A percentile compares a stretch with the other conserved stretches of the same genome.
These are phyloP conservation scores for Halesus radiatus DNA, from an alignment of 1,140 invertebrate genomes.

Conservation along the genomic window DNA sequence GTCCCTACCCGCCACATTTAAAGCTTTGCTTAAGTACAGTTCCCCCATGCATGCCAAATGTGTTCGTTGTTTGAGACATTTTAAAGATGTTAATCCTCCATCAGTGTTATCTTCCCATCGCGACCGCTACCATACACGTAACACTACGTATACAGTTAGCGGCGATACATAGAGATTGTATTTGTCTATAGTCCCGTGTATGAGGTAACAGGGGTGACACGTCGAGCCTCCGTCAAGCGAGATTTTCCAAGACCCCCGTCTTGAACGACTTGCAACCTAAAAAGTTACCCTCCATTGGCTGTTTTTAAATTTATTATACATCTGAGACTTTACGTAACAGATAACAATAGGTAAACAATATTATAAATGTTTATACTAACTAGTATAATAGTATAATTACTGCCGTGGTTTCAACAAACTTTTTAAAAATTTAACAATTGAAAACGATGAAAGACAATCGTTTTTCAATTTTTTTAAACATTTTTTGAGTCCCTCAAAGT, in stretches of 20 bases:
- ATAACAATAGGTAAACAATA: too few relatives aligned
- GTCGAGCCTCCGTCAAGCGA: conserved; percentile 41
- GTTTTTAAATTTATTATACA: too few relatives aligned
- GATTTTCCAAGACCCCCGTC: conserved; percentile 37
- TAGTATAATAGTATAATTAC: too few relatives aligned
- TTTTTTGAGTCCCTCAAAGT: too few relatives aligned
- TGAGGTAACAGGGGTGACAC: conserved; percentile 14
- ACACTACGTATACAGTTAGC: not conserved
- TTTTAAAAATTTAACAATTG: too few relatives aligned
- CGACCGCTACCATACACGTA: not conserved
- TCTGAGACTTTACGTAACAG: too few relatives aligned
- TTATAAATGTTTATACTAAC: too few relatives aligned
- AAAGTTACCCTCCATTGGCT: too few relatives aligned
- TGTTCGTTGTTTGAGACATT: not conserved
- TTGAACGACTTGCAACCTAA: not conserved
- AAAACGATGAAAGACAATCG: too few relatives aligned
- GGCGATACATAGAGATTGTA: not conserved
- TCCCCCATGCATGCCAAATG: not conserved
- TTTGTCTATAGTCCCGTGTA: not conserved
- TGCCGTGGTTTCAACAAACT: too few relatives aligned
- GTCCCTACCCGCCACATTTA: too few relatives aligned
- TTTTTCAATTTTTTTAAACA: too few relatives aligned
- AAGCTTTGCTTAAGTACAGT: not conserved
- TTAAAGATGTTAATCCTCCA: conserved; percentile 18
- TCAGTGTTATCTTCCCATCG: conserved; percentile 11